Evolutionary conservation across 2,888 invertebrate genomes (phyloP).

Genomic region (Acanthosepion esculentum): DNA sequence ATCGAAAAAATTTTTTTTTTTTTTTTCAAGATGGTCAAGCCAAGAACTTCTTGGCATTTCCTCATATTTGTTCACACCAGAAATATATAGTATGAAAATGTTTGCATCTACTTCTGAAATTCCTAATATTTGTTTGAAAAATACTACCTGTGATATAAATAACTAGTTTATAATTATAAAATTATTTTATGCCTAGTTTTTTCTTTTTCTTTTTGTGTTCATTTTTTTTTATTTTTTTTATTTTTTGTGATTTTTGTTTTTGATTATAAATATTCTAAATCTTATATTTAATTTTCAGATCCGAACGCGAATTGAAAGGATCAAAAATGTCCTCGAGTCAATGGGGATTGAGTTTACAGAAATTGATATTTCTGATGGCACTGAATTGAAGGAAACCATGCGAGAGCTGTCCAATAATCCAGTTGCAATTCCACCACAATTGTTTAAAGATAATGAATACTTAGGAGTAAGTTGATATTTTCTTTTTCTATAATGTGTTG

Average conservation of each 20-base stretch:
- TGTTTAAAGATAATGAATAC: slow-evolving; percentile 40
- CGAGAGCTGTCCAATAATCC: not conserved
- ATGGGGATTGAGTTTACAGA: slow-evolving; percentile 15
- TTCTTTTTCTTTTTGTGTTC: not conserved
- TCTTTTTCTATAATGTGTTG: not conserved
- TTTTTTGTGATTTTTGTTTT: not conserved
- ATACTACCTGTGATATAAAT: too few relatives aligned
- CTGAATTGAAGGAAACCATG: not conserved
- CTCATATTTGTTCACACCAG: too few relatives aligned
- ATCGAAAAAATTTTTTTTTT: too few relatives aligned
- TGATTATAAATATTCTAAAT: not conserved
- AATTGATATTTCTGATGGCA: not conserved
- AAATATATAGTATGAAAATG: too few relatives aligned
- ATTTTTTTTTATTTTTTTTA: not conserved
- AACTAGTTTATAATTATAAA: too few relatives aligned
- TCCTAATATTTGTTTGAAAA: too few relatives aligned
- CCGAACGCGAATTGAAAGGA: not conserved
- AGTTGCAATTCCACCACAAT: slow-evolving; percentile 39
- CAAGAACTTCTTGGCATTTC: too few relatives aligned
- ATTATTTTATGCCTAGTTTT: not conserved
- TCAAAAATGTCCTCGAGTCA: not conserved
- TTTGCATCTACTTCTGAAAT: too few relatives aligned
- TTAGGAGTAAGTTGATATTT: not conserved
- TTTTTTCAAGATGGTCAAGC: too few relatives aligned
- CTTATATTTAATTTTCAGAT: not conserved